Conservation (phyloP, 2,888 invertebrate genomes). For the Syrphus vitripennis region DNA sequence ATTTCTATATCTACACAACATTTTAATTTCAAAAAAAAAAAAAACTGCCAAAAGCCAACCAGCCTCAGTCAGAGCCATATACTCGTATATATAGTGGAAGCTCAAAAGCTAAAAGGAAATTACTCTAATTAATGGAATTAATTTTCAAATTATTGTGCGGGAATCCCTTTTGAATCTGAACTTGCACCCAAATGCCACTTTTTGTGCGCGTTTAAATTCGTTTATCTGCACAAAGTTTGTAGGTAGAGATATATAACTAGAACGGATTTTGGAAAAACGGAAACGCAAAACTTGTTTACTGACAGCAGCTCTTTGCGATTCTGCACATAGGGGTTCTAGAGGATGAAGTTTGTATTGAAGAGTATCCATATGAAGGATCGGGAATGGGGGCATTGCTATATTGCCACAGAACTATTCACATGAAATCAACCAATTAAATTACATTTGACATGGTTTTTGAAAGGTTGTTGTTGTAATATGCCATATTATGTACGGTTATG, state of each 20-base stretch:
- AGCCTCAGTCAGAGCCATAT: too few relatives aligned
- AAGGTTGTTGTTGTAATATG: not conserved
- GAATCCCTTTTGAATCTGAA: not conserved
- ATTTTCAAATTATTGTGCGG: slow-evolving; percentile 62
- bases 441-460: slow-evolving; percentile 25
- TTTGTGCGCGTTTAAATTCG: not conserved
- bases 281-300: slow-evolving; percentile 19
- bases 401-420: slow-evolving; percentile 5
- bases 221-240: not conserved
- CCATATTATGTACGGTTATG: not conserved
- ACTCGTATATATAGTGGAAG: too few relatives aligned
- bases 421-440: slow-evolving; percentile 47
- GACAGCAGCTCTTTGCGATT: slow-evolving; percentile 7
- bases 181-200: not conserved
- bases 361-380: not conserved
- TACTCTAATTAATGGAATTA: slow-evolving; percentile 69
- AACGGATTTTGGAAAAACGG: not conserved
- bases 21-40: slow-evolving; percentile 38
- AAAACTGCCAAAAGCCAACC: not conserved
- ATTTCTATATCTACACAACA: not conserved
- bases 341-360: not conserved
- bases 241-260: not conserved
- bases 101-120: slow-evolving; percentile 54
- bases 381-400: not conserved
- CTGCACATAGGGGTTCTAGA: not conserved